Conservation (phyloP, 2,797 vertebrate genomes). For the Girardinus metallicus region DNA sequence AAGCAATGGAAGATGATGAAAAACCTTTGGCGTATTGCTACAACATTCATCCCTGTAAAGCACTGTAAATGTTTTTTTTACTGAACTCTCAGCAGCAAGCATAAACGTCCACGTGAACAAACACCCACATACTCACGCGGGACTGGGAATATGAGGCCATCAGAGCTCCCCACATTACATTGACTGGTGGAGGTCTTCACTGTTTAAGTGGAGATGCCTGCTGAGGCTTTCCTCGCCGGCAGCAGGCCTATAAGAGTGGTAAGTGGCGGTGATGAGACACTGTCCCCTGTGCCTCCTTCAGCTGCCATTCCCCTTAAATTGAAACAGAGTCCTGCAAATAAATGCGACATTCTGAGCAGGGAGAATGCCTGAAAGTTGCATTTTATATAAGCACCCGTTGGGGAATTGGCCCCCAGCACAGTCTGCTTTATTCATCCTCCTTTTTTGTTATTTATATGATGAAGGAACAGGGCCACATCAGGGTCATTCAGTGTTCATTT, state of each 20-base stretch:
- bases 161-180: constrained; percentile 71
- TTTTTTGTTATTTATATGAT: constrained; percentile 91
- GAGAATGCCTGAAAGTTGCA: constrained; percentile 81
- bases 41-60: constrained; percentile 27
- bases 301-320: constrained; percentile 91
- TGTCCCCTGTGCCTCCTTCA: constrained; percentile 89
- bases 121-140: constrained; percentile 44
- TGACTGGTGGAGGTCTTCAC: constrained; percentile 81
- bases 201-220: constrained; percentile 76
- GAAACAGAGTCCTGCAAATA: constrained; percentile 89
- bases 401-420: constrained; percentile 81
- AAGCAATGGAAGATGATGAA: background rate
- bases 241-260: constrained; percentile 77
- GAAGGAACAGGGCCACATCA: constrained; percentile 79
- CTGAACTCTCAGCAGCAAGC: constrained; percentile 12
- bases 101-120: constrained; percentile 12
- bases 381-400: constrained; percentile 87
- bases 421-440: constrained; percentile 81
- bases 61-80: constrained; percentile 19
- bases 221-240: constrained; percentile 71
- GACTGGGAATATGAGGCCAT: constrained; percentile 68
- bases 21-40: constrained; percentile 11
- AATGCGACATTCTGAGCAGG: constrained; percentile 84
- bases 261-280: constrained; percentile 84
- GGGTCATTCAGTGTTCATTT: constrained; percentile 78